Conservation (phyloP, 2,888 invertebrate genomes). For the Microctonus hyperodae region DNA sequence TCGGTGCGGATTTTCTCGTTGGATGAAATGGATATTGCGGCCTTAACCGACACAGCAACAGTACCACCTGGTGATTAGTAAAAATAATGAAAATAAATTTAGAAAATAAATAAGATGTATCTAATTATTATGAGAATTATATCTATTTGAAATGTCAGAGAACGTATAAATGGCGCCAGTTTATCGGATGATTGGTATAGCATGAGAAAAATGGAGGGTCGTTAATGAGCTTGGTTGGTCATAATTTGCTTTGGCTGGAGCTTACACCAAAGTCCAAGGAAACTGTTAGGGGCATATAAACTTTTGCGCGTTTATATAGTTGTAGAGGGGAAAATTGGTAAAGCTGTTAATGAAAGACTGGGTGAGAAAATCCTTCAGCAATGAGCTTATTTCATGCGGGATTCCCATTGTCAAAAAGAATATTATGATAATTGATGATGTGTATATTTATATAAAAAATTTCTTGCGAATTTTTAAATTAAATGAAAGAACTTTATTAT, state of each 20-base stretch:
- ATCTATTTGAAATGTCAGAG: background rate
- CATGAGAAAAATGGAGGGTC: constrained; percentile 27
- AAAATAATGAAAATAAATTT: constrained; percentile 8
- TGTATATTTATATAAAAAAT: background rate
- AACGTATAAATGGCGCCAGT: background rate
- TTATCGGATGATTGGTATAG: constrained; percentile 22
- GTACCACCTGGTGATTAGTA: constrained; percentile 77
- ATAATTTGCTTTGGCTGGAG: constrained; percentile 44
- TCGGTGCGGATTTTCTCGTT: constrained; percentile 85
- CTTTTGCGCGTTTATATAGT: constrained; percentile 27
- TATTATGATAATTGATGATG: background rate
- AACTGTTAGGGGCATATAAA: constrained; percentile 5
- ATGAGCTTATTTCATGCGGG: constrained; percentile 11
- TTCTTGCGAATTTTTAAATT: background rate
- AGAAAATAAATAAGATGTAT: constrained; percentile 33
- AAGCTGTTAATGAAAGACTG: constrained; percentile 37
- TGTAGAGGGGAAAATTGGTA: constrained; percentile 31
- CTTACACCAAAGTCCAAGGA: constrained; percentile 37
- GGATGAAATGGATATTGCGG: constrained; percentile 94
- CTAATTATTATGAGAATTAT: constrained; percentile 18
- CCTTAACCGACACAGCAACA: constrained; percentile 89
- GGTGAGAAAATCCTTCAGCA: background rate
- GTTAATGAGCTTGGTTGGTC: constrained; percentile 39
- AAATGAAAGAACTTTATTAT: background rate
- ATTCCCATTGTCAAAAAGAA: constrained; percentile 21